Percentiles rank a stretch among this genome's conserved stretches.
Conservation (phyloP, 2,888 invertebrate genomes). For the Schizotus pectinicornis region DNA sequence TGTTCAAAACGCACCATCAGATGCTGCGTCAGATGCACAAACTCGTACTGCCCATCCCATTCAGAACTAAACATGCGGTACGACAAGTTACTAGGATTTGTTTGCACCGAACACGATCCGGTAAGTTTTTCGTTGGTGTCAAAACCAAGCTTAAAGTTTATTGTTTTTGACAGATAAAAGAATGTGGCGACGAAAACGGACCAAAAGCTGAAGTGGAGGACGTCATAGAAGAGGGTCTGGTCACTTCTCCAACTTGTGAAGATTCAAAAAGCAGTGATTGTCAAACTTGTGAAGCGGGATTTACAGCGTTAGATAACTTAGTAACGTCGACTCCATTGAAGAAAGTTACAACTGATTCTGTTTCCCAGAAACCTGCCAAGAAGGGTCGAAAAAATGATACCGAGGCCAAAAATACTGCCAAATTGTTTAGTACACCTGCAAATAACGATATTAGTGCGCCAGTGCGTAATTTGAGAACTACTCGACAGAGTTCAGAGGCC, state of each 20-base stretch:
- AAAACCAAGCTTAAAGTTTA: conserved; percentile 26
- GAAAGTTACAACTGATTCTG: neutral
- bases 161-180: neutral
- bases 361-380: neutral
- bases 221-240: no score
- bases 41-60: conserved; percentile 56
- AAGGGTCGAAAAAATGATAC: neutral
- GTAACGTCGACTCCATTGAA: conserved; percentile 23
- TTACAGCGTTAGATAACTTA: conserved; percentile 4
- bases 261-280: neutral
- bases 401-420: conserved; percentile 16
- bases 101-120: conserved; percentile 50
- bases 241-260: no score
- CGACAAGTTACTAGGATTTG: conserved; percentile 50
- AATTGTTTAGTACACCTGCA: neutral
- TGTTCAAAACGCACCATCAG: conserved; percentile 55
- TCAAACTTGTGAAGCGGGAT: conserved; percentile 12
- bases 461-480: neutral
- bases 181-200: neutral
- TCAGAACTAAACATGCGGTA: conserved; percentile 53
- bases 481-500: neutral
- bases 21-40: conserved; percentile 54
- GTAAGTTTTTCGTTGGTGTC: conserved; percentile 41
- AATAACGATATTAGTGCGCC: conserved; percentile 14
- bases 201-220: no score